A percentile compares a stretch with the other conserved stretches of the same genome.
Conservation (phyloP, 2,888 invertebrate genomes). For the Orchesella flavescens region DNA sequence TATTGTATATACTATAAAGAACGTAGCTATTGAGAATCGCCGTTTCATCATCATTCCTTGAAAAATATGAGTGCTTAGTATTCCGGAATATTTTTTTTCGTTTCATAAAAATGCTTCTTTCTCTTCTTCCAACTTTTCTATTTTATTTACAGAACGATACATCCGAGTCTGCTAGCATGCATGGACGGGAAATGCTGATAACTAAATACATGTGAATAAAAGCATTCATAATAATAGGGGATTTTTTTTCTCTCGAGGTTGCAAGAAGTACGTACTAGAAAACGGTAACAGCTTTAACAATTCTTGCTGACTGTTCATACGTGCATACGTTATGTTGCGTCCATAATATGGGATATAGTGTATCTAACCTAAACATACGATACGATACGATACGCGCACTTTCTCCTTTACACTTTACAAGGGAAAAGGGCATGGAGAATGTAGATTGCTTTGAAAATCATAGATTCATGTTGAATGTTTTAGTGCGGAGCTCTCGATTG, state of each 20-base stretch:
- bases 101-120: conserved; percentile 10
- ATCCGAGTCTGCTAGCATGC: neutral
- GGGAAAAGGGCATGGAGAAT: conserved; percentile 8
- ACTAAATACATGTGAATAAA: neutral
- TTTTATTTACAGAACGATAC: neutral
- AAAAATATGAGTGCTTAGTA: conserved; percentile 18
- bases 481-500: conserved; percentile 8
- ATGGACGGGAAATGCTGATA: neutral
- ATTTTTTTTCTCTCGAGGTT: conserved; percentile 17
- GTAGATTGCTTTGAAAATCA: conserved; percentile 36
- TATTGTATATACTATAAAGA: neutral
- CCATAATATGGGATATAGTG: neutral
- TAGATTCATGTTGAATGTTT: conserved; percentile 29
- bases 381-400: neutral
- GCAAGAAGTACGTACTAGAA: neutral
- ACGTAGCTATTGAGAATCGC: conserved; percentile 15
- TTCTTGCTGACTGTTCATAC: conserved; percentile 15
- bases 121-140: neutral
- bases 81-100: conserved; percentile 7
- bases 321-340: neutral
- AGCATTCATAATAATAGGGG: neutral
- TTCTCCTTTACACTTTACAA: neutral
- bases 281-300: neutral
- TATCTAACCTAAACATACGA: neutral
- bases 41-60: conserved; percentile 28